These are phyloP conservation scores for Epinotia bilunana DNA, from an alignment of 2,888 invertebrate genomes.

Conservation along the genomic window DNA sequence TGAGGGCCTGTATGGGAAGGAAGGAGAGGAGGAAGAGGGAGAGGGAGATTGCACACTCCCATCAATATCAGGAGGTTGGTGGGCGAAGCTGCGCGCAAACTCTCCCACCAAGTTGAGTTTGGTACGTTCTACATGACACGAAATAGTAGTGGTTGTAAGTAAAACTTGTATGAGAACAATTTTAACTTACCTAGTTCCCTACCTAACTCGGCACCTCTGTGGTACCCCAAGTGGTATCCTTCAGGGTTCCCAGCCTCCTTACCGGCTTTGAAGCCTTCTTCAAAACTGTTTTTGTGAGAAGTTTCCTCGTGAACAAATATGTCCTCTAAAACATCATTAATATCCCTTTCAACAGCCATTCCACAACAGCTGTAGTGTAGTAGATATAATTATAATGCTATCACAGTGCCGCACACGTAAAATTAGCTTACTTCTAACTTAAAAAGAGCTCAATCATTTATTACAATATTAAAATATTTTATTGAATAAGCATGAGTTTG, in stretches of 20 bases:
- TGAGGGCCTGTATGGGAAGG: too few species aligned
- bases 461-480: too few species aligned
- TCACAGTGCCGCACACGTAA: background rate
- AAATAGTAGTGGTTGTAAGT: too few species aligned
- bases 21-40: too few species aligned
- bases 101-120: too few species aligned
- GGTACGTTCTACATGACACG: too few species aligned
- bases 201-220: slow-evolving; percentile 90
- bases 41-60: too few species aligned
- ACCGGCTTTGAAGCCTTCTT: slow-evolving; percentile 88
- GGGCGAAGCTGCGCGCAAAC: too few species aligned
- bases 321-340: slow-evolving; percentile 90
- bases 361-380: slow-evolving; percentile 28
- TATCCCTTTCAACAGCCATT: slow-evolving; percentile 85
- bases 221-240: slow-evolving; percentile 90
- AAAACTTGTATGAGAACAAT: background rate
- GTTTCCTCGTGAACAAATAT: slow-evolving; percentile 89
- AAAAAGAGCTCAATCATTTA: too few species aligned
- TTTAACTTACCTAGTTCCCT: slow-evolving; percentile 84
- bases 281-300: slow-evolving; percentile 85
- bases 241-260: slow-evolving; percentile 85
- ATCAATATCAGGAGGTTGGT: too few species aligned
- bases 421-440: too few species aligned
- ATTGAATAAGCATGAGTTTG: background rate
- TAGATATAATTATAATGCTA: background rate